Percentiles rank a stretch among this genome's conserved stretches.
Conservation (phyloP, 2,888 invertebrate genomes). For the Trissoscelio sp. region DNA sequence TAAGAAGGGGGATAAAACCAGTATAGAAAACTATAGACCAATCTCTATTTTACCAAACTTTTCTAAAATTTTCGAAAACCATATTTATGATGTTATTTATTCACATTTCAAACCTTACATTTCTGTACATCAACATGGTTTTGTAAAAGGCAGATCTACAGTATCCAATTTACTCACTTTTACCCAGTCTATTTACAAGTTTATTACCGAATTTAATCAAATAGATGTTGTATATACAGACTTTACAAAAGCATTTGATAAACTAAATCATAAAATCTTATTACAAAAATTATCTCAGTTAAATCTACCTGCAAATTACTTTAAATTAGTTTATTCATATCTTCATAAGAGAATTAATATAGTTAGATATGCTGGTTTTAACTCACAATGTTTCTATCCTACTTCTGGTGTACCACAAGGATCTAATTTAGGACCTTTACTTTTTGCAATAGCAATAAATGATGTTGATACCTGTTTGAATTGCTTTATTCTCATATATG, state of each 20-base stretch:
- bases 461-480: not conserved
- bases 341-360: not conserved
- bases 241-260: slow-evolving; percentile 3
- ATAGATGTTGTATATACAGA: not conserved
- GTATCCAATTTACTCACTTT: not conserved
- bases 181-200: not conserved
- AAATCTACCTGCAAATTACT: not conserved
- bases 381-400: not conserved
- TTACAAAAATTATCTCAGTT: not conserved
- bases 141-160: not conserved
- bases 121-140: not conserved
- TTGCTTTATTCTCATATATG: not conserved
- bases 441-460: not conserved
- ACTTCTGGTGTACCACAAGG: not conserved
- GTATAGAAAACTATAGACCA: no score
- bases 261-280: not conserved
- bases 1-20: not conserved
- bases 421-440: not conserved
- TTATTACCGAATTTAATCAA: not conserved
- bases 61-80: not conserved
- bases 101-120: not conserved
- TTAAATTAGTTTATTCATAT: not conserved
- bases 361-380: not conserved
- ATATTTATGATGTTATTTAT: slow-evolving; percentile 1
- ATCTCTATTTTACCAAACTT: not conserved